These are phyloP conservation scores for Cotesia vestalis DNA, from an alignment of 1,140 invertebrate genomes.

Conservation along the genomic window DNA sequence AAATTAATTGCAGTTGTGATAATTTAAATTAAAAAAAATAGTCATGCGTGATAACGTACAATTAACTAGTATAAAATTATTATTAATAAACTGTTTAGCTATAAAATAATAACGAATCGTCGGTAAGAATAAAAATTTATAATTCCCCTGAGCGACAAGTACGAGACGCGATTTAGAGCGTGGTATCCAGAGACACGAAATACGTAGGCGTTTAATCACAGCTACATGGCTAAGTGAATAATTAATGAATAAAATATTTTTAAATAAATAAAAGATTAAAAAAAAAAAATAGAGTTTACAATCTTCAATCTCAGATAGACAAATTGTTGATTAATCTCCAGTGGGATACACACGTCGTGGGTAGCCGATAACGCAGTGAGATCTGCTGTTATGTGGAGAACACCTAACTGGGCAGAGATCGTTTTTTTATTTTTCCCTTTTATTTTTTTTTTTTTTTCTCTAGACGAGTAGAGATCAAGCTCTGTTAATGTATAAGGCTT, in stretches of 20 bases:
- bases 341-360: slow-evolving; percentile 36
- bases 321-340: slow-evolving; percentile 47
- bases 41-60: not conserved
- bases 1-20: no score
- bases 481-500: not conserved
- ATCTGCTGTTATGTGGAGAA: slow-evolving; percentile 18
- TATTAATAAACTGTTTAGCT: not conserved
- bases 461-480: not conserved
- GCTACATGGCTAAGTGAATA: not conserved
- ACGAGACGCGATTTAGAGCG: slow-evolving; percentile 12
- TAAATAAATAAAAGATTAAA: slow-evolving; percentile 19
- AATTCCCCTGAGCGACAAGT: slow-evolving; percentile 16
- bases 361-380: slow-evolving; percentile 40
- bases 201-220: slow-evolving; percentile 26
- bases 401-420: no score
- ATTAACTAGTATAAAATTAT: not conserved
- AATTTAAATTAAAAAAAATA: no score
- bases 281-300: slow-evolving; percentile 28
- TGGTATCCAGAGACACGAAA: slow-evolving; percentile 4
- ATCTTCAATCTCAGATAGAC: slow-evolving; percentile 42
- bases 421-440: not conserved
- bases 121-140: not conserved
- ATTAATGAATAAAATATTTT: not conserved
- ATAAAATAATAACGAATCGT: not conserved
- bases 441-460: slow-evolving; percentile 3